Evolutionary conservation across 2,888 invertebrate genomes (phyloP).

Genomic region (Ischnus inquisitorius): DNA sequence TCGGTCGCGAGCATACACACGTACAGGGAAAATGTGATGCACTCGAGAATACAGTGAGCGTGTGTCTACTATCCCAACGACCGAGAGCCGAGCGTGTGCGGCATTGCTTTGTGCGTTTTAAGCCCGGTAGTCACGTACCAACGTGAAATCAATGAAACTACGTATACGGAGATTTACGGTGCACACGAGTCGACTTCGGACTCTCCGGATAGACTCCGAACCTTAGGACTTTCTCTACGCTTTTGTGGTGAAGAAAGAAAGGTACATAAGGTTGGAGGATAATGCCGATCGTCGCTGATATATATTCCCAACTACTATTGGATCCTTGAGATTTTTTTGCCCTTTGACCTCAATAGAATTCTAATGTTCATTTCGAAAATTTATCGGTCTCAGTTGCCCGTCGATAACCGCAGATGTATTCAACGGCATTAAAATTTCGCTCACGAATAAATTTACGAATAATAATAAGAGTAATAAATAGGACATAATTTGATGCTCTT

Average conservation of each 20-base stretch:
- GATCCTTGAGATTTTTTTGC: too few species aligned
- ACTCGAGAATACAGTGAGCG: slow-evolving; percentile 30
- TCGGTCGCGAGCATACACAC: background rate
- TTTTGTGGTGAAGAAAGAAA: background rate
- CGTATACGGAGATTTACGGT: slow-evolving; percentile 57
- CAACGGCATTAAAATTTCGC: too few species aligned
- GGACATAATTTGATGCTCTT: too few species aligned
- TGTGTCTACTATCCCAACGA: slow-evolving; percentile 1
- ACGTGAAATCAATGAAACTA: slow-evolving; percentile 58
- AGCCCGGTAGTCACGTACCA: slow-evolving; percentile 53
- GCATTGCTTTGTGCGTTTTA: slow-evolving; percentile 39
- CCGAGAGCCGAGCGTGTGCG: slow-evolving; percentile 26
- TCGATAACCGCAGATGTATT: too few species aligned
- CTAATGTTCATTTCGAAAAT: too few species aligned
- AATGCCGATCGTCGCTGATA: background rate
- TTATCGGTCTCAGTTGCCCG: too few species aligned
- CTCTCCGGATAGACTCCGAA: background rate
- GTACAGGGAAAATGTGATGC: slow-evolving; percentile 16
- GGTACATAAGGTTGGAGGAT: background rate
- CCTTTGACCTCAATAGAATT: too few species aligned
- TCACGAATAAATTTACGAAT: too few species aligned
- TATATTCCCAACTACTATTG: too few species aligned
- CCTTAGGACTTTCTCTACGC: background rate
- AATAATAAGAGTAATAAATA: too few species aligned
- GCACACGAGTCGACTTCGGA: slow-evolving; percentile 38